phyloP scores from a whole-genome alignment of 2,888 invertebrate species.

The Empis stercorea region DNA sequence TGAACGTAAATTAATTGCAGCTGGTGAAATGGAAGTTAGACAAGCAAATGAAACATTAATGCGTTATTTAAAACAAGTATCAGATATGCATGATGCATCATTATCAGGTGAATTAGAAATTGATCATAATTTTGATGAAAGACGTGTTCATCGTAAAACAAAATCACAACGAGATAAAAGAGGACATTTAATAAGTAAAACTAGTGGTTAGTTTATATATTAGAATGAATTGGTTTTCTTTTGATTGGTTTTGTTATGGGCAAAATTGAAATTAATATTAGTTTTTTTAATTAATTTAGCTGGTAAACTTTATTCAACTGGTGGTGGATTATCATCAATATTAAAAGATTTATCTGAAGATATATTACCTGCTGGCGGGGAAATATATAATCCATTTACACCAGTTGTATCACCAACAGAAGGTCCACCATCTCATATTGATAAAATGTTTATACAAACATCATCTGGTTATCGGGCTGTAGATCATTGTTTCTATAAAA shows the following conservation, averaged over 20 bases:
- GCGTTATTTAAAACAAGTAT: slow-evolving; percentile 35
- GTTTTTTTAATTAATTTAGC: no score
- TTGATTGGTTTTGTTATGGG: no score
- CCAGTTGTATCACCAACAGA: slow-evolving; percentile 37
- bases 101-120: slow-evolving; percentile 36
- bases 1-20: slow-evolving; percentile 35
- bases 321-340: slow-evolving; percentile 31
- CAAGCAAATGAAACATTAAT: slow-evolving; percentile 36
- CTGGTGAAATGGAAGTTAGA: slow-evolving; percentile 36
- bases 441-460: slow-evolving; percentile 38
- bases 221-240: not conserved
- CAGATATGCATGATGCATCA: slow-evolving; percentile 37
- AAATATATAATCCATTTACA: slow-evolving; percentile 38
- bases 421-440: slow-evolving; percentile 34
- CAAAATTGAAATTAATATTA: not conserved
- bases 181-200: slow-evolving; percentile 33
- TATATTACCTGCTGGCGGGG: slow-evolving; percentile 34
- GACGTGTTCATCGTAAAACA: slow-evolving; percentile 35
- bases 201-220: slow-evolving; percentile 12
- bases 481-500: slow-evolving; percentile 35
- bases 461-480: slow-evolving; percentile 37
- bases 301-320: slow-evolving; percentile 34
- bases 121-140: slow-evolving; percentile 34
- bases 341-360: slow-evolving; percentile 36
- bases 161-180: slow-evolving; percentile 35